phyloP scores from a whole-genome alignment of 2,797 vertebrate genomes.

The Dicrostonyx torquatus region DNA sequence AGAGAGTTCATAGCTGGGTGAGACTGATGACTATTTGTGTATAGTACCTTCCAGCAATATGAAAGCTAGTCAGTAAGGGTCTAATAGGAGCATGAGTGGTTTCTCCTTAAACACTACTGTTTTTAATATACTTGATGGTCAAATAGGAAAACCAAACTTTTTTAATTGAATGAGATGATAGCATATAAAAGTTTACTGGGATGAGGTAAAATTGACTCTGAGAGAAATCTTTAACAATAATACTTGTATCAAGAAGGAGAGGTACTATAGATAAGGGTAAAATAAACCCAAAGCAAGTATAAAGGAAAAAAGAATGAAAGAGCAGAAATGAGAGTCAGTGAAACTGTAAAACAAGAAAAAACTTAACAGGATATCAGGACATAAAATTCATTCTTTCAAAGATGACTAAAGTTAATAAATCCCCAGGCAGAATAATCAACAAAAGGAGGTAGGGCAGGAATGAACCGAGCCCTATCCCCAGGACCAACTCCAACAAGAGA shows the following conservation, averaged over 20 bases:
- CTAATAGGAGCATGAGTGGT: background rate
- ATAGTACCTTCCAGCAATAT: background rate
- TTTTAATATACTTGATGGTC: background rate
- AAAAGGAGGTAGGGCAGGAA: background rate
- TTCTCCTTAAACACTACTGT: background rate
- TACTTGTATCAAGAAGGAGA: conserved; percentile 20
- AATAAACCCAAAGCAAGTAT: conserved; percentile 15
- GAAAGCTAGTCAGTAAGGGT: background rate
- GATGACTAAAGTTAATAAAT: conserved; percentile 29
- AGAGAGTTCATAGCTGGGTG: background rate
- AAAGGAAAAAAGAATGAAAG: conserved; percentile 20
- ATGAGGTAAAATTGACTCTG: background rate
- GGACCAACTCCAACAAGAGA: background rate
- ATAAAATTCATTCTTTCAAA: conserved; percentile 32
- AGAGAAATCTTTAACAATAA: background rate
- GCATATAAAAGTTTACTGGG: background rate
- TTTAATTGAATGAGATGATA: conserved; percentile 38
- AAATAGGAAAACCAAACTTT: conserved; percentile 34
- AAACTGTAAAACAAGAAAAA: background rate
- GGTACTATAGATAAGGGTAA: background rate
- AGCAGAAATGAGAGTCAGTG: background rate
- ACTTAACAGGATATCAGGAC: background rate
- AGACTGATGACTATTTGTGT: background rate
- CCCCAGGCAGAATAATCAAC: conserved; percentile 33
- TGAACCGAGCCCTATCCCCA: too few relatives aligned